A percentile compares a stretch with the other conserved stretches of the same genome.
phyloP scores from a whole-genome alignment of 2,888 invertebrate species.

The Trichogramma evanescens region DNA sequence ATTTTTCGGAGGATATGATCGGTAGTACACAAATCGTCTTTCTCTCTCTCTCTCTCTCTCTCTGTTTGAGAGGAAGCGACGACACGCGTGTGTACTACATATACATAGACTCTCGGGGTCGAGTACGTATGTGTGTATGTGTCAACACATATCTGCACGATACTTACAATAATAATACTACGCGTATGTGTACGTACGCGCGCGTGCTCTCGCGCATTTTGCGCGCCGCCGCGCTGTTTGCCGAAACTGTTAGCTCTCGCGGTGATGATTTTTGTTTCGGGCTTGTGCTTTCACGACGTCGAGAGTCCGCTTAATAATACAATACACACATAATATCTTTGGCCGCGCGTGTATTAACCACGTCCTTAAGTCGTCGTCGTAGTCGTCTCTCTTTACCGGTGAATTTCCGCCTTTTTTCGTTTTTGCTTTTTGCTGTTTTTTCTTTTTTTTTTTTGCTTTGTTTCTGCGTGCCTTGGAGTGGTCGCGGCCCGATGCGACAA shows the following conservation, averaged over 20 bases:
- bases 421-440: too few species aligned
- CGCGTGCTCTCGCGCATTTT: neutral
- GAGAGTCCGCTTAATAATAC: too few species aligned
- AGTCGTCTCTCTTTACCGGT: too few species aligned
- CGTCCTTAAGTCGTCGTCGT: too few species aligned
- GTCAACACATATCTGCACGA: neutral
- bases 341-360: too few species aligned
- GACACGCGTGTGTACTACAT: neutral
- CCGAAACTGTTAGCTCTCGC: conserved; percentile 19
- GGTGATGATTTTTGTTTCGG: neutral
- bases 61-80: conserved; percentile 5
- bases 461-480: too few species aligned
- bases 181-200: too few species aligned
- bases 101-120: neutral
- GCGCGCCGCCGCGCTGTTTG: conserved; percentile 16
- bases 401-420: too few species aligned
- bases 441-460: too few species aligned
- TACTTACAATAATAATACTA: neutral
- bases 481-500: too few species aligned
- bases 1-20: conserved; percentile 5
- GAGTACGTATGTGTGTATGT: neutral
- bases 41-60: too few species aligned
- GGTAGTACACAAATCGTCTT: neutral
- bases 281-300: conserved; percentile 15
- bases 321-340: too few species aligned